Conservation (phyloP, 2,797 vertebrate genomes). For the Neosilurus hyrtlii region DNA sequence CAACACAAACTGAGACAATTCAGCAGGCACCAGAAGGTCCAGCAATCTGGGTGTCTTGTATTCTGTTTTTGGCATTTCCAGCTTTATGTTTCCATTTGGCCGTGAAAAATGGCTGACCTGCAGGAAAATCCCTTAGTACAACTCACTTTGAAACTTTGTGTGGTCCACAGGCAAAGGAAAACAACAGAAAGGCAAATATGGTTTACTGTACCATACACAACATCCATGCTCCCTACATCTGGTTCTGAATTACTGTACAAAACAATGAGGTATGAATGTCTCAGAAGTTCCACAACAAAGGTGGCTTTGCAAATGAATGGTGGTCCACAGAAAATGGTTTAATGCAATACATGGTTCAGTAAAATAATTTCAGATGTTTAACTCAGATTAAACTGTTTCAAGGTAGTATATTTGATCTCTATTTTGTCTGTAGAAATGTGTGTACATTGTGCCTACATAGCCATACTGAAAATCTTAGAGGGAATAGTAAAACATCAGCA, state of each 20-base stretch:
- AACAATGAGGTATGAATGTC: neutral
- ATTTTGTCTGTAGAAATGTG: neutral
- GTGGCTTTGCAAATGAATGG: conserved; percentile 15
- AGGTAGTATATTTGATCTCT: neutral
- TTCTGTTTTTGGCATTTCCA: conserved; percentile 23
- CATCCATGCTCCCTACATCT: neutral
- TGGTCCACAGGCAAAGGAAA: conserved; percentile 24
- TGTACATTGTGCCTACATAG: neutral
- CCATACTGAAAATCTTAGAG: neutral
- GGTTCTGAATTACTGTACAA: conserved; percentile 8
- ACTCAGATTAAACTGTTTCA: neutral
- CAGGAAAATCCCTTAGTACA: conserved; percentile 39
- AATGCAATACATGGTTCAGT: neutral
- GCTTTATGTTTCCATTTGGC: conserved; percentile 4
- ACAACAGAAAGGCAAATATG: conserved; percentile 14
- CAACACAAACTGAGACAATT: conserved; percentile 11
- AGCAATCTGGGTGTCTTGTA: conserved; percentile 11
- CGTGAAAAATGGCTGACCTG: conserved; percentile 8
- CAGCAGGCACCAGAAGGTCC: conserved; percentile 18
- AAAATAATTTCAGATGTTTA: neutral
- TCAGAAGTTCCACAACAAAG: neutral
- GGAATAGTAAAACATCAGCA: conserved; percentile 11
- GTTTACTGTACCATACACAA: neutral
- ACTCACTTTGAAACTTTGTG: conserved; percentile 24
- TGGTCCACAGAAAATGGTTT: conserved; percentile 6